Percentiles rank a stretch among this genome's conserved stretches.
Conservation (phyloP, 35 echinoderm and acorn worm species). For the Acanthaster planci region DNA sequence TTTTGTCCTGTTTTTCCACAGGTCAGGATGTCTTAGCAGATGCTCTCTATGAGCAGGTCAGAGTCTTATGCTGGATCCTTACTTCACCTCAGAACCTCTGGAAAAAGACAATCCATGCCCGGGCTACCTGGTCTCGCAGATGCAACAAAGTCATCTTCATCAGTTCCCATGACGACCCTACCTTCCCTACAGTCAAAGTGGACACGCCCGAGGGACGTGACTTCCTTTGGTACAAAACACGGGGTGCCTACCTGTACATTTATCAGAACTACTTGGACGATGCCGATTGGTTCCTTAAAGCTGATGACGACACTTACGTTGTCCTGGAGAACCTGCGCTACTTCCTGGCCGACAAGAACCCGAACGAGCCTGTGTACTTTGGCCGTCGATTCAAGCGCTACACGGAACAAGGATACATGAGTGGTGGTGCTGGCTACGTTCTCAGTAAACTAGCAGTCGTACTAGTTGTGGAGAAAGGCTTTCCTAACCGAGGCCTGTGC, state of each 20-base stretch:
- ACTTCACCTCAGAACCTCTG: slow-evolving; percentile 68
- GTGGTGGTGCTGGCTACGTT: slow-evolving; percentile 78
- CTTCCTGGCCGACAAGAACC: slow-evolving; percentile 52
- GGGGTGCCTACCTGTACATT: slow-evolving; percentile 66
- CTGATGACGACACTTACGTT: slow-evolving; percentile 83
- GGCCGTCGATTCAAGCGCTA: slow-evolving; percentile 61
- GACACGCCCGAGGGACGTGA: slow-evolving; percentile 53
- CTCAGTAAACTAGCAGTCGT: slow-evolving; percentile 58
- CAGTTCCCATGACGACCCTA: slow-evolving; percentile 58
- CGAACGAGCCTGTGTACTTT: slow-evolving; percentile 62
- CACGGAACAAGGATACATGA: slow-evolving; percentile 69
- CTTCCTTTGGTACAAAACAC: slow-evolving; percentile 73
- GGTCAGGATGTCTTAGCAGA: slow-evolving; percentile 72
- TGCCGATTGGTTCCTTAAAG: slow-evolving; percentile 93
- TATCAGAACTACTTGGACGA: slow-evolving; percentile 67
- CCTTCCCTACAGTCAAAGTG: slow-evolving; percentile 69
- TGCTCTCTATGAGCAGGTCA: slow-evolving; percentile 50
- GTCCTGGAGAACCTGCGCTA: slow-evolving; percentile 73
- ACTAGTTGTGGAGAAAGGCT: slow-evolving; percentile 45
- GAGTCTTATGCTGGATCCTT: slow-evolving; percentile 83
- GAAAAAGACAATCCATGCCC: slow-evolving; percentile 43
- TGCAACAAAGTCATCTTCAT: slow-evolving; percentile 68
- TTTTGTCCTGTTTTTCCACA: slow-evolving; percentile 31
- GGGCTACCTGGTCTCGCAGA: slow-evolving; percentile 70
- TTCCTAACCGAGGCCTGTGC: neutral